A percentile compares a stretch with the other conserved stretches of the same genome.
Conservation (phyloP, 1,140 invertebrate species). For the Lamellibrachia luymesi region DNA sequence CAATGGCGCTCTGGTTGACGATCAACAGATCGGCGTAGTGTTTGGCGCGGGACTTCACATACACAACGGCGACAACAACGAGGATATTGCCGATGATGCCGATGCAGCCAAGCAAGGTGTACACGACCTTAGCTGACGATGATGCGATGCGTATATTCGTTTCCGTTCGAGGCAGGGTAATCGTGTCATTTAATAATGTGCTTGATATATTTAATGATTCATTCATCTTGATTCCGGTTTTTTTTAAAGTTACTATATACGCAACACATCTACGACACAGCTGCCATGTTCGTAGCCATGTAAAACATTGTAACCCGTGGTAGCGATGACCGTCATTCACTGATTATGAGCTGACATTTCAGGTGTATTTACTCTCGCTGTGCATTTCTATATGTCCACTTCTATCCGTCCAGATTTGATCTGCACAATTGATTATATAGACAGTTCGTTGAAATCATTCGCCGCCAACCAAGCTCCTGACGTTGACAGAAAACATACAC, state of each 20-base stretch:
- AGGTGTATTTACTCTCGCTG: too few relatives aligned
- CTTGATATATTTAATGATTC: neutral
- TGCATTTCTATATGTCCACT: too few relatives aligned
- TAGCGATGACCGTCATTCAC: too few relatives aligned
- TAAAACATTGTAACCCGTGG: too few relatives aligned
- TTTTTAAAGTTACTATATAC: neutral
- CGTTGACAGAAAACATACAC: neutral
- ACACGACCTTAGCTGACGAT: neutral
- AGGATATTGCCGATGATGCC: slow-evolving; percentile 21
- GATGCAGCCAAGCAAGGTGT: slow-evolving; percentile 12
- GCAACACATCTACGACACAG: neutral
- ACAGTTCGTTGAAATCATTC: too few relatives aligned
- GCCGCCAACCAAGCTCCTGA: neutral
- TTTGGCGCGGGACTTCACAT: neutral
- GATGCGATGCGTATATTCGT: slow-evolving; percentile 6
- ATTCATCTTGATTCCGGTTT: neutral
- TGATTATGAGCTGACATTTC: too few relatives aligned
- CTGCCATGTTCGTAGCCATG: too few relatives aligned
- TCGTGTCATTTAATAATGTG: neutral
- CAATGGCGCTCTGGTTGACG: slow-evolving; percentile 26
- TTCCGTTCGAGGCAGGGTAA: neutral
- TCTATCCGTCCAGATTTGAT: too few relatives aligned
- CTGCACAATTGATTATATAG: too few relatives aligned
- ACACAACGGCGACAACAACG: slow-evolving; percentile 17
- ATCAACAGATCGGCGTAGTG: slow-evolving; percentile 15